These are phyloP conservation scores for Merops nubicus DNA, from an alignment of 2,113 vertebrate species.

Conservation along the genomic window DNA sequence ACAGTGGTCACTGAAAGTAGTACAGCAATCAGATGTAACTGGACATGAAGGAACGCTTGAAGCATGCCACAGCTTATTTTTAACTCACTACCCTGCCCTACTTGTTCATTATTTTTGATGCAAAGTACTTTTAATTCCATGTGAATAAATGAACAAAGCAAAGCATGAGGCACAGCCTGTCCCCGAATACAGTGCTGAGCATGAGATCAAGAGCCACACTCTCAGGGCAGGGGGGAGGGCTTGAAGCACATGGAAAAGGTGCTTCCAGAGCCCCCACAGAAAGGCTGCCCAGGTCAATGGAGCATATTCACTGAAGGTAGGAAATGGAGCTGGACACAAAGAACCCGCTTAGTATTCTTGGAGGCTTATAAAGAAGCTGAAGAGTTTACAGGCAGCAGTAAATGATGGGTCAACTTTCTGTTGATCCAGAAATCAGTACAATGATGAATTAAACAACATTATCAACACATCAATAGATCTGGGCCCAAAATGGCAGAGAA, in stretches of 20 bases:
- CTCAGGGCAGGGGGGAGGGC: background rate
- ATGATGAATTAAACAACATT: background rate
- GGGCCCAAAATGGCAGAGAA: background rate
- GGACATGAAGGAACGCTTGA: constrained; percentile 18
- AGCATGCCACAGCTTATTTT: background rate
- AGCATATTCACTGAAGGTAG: background rate
- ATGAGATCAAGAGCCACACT: background rate
- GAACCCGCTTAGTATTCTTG: background rate
- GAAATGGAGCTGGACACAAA: background rate
- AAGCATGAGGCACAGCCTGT: background rate
- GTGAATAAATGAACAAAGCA: background rate
- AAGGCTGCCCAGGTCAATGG: background rate
- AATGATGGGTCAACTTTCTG: background rate
- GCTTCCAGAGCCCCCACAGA: background rate
- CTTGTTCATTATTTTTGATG: constrained; percentile 8
- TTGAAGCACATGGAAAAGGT: background rate
- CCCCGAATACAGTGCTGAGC: background rate
- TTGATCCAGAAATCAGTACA: background rate
- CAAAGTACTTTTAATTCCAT: constrained; percentile 18
- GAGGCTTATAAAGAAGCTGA: background rate
- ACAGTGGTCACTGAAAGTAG: constrained; percentile 23
- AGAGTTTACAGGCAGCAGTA: background rate
- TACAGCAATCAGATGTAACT: background rate
- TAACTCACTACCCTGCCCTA: background rate
- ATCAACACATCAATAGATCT: background rate